phyloP scores from a whole-genome alignment of 2,888 invertebrate species.

The Galeruca laticollis region DNA sequence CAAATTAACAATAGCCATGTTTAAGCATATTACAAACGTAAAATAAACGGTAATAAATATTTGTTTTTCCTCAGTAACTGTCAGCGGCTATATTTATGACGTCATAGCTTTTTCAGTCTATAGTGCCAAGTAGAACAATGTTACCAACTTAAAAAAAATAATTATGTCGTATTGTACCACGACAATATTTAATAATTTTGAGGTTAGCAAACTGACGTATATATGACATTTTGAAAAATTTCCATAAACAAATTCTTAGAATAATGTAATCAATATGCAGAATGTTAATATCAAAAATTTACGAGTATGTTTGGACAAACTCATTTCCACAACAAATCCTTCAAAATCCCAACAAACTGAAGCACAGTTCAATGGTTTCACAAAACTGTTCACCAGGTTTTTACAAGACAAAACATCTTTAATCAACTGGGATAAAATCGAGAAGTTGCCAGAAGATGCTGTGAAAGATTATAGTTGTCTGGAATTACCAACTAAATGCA shows the following conservation, averaged over 20 bases:
- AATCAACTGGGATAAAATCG: conserved; percentile 92
- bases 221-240: not conserved
- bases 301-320: not conserved
- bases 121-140: too few species aligned
- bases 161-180: too few species aligned
- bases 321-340: not conserved
- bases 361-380: conserved; percentile 60
- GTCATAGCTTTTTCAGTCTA: too few species aligned
- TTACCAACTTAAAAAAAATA: too few species aligned
- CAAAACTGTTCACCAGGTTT: conserved; percentile 57
- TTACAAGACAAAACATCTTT: conserved; percentile 70
- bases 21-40: too few species aligned
- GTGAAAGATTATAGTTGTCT: conserved; percentile 84
- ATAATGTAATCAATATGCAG: not conserved
- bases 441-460: conserved; percentile 86
- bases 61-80: too few species aligned
- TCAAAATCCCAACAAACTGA: conserved; percentile 80
- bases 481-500: conserved; percentile 69
- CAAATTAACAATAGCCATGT: too few species aligned
- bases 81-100: too few species aligned
- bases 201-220: not conserved
- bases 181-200: too few species aligned
- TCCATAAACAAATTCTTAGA: not conserved
- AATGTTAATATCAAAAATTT: not conserved
- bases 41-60: too few species aligned